These are phyloP conservation scores for Mugil cephalus DNA, from an alignment of 2,113 vertebrate species.

Conservation along the genomic window DNA sequence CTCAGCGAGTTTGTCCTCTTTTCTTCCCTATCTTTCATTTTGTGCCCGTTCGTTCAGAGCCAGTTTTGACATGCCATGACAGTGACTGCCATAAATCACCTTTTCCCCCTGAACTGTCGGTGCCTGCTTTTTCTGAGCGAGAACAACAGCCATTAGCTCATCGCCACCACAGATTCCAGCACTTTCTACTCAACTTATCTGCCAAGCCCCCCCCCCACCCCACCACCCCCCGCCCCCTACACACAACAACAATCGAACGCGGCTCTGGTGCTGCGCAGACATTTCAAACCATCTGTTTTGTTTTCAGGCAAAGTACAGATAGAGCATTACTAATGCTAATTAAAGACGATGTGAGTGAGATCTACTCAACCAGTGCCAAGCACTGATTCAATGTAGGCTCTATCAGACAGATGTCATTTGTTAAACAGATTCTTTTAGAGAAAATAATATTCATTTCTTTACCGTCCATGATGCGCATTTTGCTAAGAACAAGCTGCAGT, in stretches of 20 bases:
- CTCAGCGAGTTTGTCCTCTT: constrained; percentile 41
- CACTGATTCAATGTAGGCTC: constrained; percentile 54
- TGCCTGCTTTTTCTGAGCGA: constrained; percentile 72
- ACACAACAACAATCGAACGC: constrained; percentile 38
- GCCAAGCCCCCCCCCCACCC: constrained; percentile 46
- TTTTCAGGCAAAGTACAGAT: constrained; percentile 66
- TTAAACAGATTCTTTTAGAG: constrained; percentile 38
- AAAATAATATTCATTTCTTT: constrained; percentile 35
- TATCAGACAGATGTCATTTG: constrained; percentile 55
- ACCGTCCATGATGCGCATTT: background rate
- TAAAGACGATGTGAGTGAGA: constrained; percentile 70
- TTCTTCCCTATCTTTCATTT: constrained; percentile 20
- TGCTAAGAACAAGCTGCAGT: background rate
- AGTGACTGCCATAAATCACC: constrained; percentile 81
- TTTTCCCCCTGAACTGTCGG: constrained; percentile 74
- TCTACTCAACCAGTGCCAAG: constrained; percentile 57
- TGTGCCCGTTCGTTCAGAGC: constrained; percentile 56
- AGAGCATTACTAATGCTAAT: constrained; percentile 75
- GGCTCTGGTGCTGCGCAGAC: constrained; percentile 43
- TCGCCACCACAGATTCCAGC: constrained; percentile 69
- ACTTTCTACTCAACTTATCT: constrained; percentile 62
- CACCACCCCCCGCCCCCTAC: background rate
- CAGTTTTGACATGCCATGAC: constrained; percentile 64
- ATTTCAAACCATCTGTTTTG: constrained; percentile 75
- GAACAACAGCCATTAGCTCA: constrained; percentile 85